These are phyloP conservation scores for Pheosia tremula DNA, from an alignment of 2,888 invertebrate species.

Conservation along the genomic window DNA sequence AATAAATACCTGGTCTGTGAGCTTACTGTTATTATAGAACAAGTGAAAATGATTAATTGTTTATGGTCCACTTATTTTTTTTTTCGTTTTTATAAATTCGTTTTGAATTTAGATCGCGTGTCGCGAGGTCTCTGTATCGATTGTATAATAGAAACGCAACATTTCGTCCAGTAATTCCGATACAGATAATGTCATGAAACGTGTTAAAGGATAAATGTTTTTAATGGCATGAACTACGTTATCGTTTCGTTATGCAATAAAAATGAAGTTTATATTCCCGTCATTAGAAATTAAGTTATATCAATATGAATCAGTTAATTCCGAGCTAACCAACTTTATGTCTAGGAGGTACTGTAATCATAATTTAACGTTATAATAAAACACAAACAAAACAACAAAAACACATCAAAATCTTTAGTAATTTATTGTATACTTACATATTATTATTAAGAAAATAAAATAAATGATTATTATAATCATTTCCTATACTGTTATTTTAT, in stretches of 20 bases:
- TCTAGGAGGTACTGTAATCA: no score
- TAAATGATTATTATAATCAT: no score
- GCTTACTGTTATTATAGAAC: no score
- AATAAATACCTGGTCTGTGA: no score
- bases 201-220: conserved; percentile 16
- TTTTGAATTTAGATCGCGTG: conserved; percentile 24
- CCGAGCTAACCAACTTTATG: no score
- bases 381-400: no score
- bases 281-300: background rate
- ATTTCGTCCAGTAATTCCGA: conserved; percentile 34
- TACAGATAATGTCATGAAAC: conserved; percentile 27
- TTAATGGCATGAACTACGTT: conserved; percentile 10
- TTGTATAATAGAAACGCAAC: conserved; percentile 37
- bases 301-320: background rate
- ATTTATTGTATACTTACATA: no score
- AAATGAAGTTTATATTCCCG: no score
- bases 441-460: no score
- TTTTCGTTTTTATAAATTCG: background rate
- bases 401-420: no score
- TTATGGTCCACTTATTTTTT: background rate
- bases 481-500: no score
- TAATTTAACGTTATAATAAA: no score
- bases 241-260: background rate
- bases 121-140: conserved; percentile 21
- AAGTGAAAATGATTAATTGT: background rate